Evolutionary conservation across 2,113 vertebrate genomes (phyloP).

Genomic region (Mustela lutreola): DNA sequence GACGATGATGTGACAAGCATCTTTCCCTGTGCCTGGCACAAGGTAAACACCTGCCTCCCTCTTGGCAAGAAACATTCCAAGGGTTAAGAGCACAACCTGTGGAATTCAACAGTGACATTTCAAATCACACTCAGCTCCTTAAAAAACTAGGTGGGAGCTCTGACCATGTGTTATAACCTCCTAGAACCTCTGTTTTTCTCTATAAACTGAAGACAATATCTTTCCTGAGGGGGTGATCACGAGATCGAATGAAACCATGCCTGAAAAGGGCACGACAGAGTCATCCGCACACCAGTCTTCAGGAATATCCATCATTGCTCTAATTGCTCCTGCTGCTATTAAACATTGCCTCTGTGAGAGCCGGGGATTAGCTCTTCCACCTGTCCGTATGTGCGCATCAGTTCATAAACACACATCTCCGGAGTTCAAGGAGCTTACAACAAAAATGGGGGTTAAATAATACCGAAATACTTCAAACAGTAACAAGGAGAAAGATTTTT

Average conservation of each 20-base stretch:
- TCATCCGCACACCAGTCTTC: neutral
- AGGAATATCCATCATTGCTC: accelerated
- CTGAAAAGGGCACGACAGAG: neutral
- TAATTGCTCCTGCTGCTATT: accelerated
- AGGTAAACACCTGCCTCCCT: neutral
- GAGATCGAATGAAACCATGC: neutral
- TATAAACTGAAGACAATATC: neutral
- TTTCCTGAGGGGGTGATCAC: neutral
- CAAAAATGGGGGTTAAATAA: neutral
- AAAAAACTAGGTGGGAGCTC: neutral
- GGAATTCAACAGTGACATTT: neutral
- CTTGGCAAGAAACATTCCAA: neutral
- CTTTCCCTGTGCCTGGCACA: neutral
- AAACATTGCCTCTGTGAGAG: neutral
- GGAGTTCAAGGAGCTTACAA: neutral
- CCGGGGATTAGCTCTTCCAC: accelerated
- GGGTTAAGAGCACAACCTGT: neutral
- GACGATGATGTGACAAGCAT: accelerated
- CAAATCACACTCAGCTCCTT: neutral
- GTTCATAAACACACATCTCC: neutral
- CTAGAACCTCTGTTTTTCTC: neutral
- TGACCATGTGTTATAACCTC: neutral
- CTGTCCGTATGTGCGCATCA: accelerated
- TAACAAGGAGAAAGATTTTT: neutral
- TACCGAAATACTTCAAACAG: neutral